Conservation (phyloP, 2,113 vertebrate genomes). For the Myiopsitta monachus region DNA sequence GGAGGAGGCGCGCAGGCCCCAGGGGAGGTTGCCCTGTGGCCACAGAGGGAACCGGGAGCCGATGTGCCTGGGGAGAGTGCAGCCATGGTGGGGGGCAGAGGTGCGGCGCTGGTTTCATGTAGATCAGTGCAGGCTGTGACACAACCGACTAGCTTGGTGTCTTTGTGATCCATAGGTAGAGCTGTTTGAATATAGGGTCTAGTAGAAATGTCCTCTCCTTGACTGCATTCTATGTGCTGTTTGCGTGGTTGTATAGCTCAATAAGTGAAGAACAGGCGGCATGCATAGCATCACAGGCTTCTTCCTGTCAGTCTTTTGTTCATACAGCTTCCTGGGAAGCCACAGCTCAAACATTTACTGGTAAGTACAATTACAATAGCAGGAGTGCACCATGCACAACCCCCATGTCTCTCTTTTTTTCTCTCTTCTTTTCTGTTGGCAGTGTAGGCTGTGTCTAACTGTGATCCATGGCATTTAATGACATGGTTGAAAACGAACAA, state of each 20-base stretch:
- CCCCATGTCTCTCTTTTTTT: not conserved
- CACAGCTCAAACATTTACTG: not conserved
- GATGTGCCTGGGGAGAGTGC: not conserved
- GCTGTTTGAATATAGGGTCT: not conserved
- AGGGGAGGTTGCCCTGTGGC: accelerated
- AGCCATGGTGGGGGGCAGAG: not conserved
- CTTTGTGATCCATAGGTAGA: not conserved
- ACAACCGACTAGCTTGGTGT: not conserved
- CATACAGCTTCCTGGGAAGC: not conserved
- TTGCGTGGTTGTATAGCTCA: not conserved
- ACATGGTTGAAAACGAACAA: not conserved
- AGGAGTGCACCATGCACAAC: too few relatives aligned
- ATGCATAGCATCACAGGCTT: accelerated
- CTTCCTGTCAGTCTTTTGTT: not conserved
- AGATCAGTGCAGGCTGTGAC: not conserved
- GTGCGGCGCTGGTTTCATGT: not conserved
- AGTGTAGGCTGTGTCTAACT: not conserved
- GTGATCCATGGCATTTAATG: not conserved
- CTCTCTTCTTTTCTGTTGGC: not conserved
- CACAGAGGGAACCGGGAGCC: accelerated
- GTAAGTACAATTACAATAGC: not conserved
- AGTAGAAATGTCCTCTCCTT: not conserved
- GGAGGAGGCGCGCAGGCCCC: accelerated
- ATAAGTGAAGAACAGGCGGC: not conserved
- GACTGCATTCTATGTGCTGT: not conserved